phyloP scores from a whole-genome alignment of 64 coral and sea anemone genomes.

The Pocillopora verrucosa region DNA sequence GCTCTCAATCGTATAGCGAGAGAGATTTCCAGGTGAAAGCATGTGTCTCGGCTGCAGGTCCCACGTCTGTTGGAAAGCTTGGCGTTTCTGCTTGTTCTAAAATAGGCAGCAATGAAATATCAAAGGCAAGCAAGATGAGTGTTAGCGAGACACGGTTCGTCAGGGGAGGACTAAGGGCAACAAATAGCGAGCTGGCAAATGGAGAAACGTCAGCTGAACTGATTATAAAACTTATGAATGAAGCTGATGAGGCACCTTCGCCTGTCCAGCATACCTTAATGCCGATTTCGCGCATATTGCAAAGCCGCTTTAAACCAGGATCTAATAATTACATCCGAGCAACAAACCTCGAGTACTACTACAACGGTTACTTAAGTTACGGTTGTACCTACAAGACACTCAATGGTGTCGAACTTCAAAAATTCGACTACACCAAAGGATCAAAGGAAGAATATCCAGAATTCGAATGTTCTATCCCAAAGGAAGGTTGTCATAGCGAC shows the following conservation, averaged over 20 bases:
- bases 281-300: conserved; percentile 49
- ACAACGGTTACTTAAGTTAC: conserved; percentile 43
- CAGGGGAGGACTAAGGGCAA: neutral
- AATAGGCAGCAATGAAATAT: conserved; percentile 6
- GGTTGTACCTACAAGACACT: neutral
- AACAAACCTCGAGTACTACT: conserved; percentile 42
- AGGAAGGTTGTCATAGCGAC: conserved; percentile 37
- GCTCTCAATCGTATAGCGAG: conserved; percentile 27
- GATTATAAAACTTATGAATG: neutral
- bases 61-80: conserved; percentile 2
- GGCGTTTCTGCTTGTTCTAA: conserved; percentile 15
- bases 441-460: conserved; percentile 7
- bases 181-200: conserved; percentile 16
- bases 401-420: neutral
- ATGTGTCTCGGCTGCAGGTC: conserved; percentile 18
- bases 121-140: neutral
- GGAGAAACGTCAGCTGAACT: neutral
- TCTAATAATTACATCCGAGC: conserved; percentile 24
- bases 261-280: conserved; percentile 22
- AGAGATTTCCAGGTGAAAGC: conserved; percentile 56
- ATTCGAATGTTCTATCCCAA: conserved; percentile 41
- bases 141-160: conserved; percentile 1
- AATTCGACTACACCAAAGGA: conserved; percentile 50
- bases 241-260: neutral
- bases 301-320: conserved; percentile 16